Conservation (phyloP, 2,113 vertebrate species). For the Corythornis madagascariensis region DNA sequence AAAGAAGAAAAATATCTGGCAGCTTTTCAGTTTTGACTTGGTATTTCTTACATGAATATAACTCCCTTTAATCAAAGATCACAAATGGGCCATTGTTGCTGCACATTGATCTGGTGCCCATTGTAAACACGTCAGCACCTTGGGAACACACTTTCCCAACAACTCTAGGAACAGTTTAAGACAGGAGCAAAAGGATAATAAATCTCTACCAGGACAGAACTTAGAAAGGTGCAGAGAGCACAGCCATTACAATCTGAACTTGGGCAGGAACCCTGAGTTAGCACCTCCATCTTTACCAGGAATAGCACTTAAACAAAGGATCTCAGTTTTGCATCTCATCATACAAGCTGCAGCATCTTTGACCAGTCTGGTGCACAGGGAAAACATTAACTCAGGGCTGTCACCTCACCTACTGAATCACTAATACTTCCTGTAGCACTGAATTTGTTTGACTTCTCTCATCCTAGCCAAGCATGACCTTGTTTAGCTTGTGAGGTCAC, state of each 20-base stretch:
- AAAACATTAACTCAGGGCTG: constrained; percentile 27
- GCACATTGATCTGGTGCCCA: background rate
- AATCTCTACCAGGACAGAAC: background rate
- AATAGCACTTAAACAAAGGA: background rate
- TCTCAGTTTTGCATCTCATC: background rate
- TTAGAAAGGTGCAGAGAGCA: background rate
- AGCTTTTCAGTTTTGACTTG: background rate
- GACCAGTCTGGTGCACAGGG: background rate
- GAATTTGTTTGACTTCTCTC: constrained; percentile 21
- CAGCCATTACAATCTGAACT: background rate
- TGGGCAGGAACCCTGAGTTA: background rate
- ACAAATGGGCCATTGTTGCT: background rate
- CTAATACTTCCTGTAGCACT: constrained; percentile 4
- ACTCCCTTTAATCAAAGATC: background rate
- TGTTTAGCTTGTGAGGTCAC: constrained; percentile 23
- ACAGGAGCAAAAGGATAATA: background rate
- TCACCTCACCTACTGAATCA: constrained; percentile 11
- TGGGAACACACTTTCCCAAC: background rate
- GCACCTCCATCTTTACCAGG: background rate
- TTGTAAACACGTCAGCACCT: background rate
- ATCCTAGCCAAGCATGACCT: constrained; percentile 8
- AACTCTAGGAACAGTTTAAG: background rate
- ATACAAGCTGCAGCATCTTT: background rate
- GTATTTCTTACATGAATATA: background rate
- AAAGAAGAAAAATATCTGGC: background rate